Evolutionary conservation across 2,888 invertebrate species (phyloP).

Genomic region (Horisme vitalbata): DNA sequence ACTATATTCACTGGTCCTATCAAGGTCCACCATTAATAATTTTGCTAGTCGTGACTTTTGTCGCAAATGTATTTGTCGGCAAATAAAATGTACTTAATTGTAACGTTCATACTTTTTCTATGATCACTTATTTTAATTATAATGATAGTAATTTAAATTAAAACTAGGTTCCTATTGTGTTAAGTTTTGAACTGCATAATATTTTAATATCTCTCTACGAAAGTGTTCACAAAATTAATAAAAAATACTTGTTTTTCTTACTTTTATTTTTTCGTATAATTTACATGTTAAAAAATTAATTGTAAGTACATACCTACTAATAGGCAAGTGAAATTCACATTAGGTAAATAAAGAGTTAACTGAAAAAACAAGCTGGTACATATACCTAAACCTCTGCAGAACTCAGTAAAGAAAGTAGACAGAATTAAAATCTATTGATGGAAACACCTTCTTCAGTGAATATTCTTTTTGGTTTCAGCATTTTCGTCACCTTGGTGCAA

Average conservation of each 20-base stretch:
- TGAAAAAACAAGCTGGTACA: neutral
- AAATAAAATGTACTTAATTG: neutral
- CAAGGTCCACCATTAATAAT: neutral
- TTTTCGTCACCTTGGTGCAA: no score
- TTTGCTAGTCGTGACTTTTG: no score
- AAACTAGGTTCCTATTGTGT: constrained; percentile 18
- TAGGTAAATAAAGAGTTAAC: neutral
- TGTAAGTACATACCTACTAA: constrained; percentile 8
- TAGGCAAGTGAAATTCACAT: neutral
- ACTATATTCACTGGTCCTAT: no score
- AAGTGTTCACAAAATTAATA: constrained; percentile 9
- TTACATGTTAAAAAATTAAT: constrained; percentile 4
- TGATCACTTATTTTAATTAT: neutral
- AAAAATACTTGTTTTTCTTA: constrained; percentile 10
- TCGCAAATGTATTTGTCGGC: neutral
- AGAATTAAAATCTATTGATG: no score
- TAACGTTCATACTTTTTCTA: neutral
- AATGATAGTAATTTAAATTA: constrained; percentile 3
- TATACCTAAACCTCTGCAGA: no score
- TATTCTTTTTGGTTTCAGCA: no score
- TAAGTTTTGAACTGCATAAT: constrained; percentile 16
- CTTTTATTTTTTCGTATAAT: constrained; percentile 6
- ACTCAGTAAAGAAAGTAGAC: no score
- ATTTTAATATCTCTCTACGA: neutral
- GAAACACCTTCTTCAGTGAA: no score